Conservation (phyloP, 2,113 vertebrate genomes). For the Bungarus multicinctus region DNA sequence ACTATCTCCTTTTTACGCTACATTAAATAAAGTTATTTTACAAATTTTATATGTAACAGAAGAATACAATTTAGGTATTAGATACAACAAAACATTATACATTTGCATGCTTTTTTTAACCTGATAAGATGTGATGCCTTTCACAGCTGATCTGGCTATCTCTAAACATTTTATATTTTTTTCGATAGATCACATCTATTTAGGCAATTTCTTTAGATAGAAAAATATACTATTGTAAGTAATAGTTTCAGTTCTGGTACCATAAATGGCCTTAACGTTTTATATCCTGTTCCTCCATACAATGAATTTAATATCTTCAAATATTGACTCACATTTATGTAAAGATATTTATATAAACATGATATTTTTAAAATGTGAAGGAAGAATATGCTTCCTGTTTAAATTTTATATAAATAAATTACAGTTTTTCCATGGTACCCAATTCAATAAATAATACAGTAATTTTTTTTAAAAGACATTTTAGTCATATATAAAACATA, state of each 20-base stretch:
- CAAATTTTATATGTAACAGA: background rate
- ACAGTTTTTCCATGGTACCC: background rate
- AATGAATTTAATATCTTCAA: background rate
- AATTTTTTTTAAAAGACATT: background rate
- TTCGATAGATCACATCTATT: background rate
- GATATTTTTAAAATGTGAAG: background rate
- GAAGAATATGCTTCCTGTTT: background rate
- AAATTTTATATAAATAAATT: background rate
- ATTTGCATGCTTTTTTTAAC: background rate
- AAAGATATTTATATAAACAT: background rate
- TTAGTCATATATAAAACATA: background rate
- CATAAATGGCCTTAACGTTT: background rate
- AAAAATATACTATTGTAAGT: background rate
- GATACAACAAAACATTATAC: background rate
- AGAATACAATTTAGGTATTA: background rate
- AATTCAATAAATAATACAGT: background rate
- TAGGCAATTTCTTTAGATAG: background rate
- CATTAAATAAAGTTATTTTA: background rate
- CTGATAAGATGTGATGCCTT: background rate
- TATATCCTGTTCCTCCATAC: background rate
- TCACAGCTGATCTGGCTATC: background rate
- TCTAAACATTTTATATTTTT: background rate
- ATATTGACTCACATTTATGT: background rate
- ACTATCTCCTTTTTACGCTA: background rate
- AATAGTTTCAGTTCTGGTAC: background rate